Evolutionary conservation across 2,888 invertebrate species (phyloP).

Genomic region (Zygothrica quintamaculata): DNA sequence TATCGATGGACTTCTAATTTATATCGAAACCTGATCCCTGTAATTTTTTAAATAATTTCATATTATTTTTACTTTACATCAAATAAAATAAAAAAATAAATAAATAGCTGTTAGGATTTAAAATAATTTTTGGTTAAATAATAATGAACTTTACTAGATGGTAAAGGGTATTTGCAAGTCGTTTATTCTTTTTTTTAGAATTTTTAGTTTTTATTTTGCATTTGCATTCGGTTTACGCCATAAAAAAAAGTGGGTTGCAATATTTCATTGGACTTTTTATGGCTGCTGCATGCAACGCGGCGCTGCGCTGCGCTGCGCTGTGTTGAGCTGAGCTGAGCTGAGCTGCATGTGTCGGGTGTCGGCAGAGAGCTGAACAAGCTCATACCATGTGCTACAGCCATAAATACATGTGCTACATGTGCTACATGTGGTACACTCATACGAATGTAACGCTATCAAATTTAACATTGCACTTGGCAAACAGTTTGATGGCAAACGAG

Average conservation of each 20-base stretch:
- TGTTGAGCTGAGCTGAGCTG: too few relatives aligned
- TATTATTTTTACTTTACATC: too few relatives aligned
- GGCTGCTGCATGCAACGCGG: slow-evolving; percentile 40
- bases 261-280: slow-evolving; percentile 61
- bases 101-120: too few relatives aligned
- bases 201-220: slow-evolving; percentile 6
- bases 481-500: slow-evolving; percentile 49
- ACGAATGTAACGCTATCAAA: slow-evolving; percentile 37
- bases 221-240: slow-evolving; percentile 35
- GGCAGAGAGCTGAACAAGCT: slow-evolving; percentile 18
- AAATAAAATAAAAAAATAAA: too few relatives aligned
- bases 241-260: slow-evolving; percentile 62
- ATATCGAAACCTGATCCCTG: too few relatives aligned
- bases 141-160: too few relatives aligned
- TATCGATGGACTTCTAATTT: too few relatives aligned
- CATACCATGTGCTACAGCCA: slow-evolving; percentile 29
- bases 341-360: slow-evolving; percentile 19
- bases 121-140: too few relatives aligned
- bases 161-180: slow-evolving; percentile 6
- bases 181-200: background rate
- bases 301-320: too few relatives aligned
- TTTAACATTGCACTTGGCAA: slow-evolving; percentile 63
- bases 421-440: background rate
- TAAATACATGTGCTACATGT: slow-evolving; percentile 1
- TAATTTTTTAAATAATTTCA: too few relatives aligned